Evolutionary conservation across 2,888 invertebrate species (phyloP), one percentile per base, ranked within the genome.

Genomic region (Cheiracanthium punctorium): DNA sequence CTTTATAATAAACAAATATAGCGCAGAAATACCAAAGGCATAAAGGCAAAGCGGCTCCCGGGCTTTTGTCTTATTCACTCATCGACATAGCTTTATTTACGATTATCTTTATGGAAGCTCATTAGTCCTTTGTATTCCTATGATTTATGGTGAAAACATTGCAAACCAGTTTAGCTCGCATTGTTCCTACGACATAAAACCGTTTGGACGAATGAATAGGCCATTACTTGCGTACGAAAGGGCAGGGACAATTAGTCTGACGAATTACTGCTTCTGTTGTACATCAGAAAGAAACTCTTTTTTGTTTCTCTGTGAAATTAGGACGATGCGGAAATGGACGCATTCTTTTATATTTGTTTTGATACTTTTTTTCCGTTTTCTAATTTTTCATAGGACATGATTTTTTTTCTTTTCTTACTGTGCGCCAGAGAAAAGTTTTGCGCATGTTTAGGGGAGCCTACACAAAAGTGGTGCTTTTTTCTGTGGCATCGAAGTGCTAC

Each of bases 241-340:
- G 81, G 67, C 67, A 75, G 72, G 67, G 67, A 67, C 77, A 77
- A 84, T 84, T 84, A 84, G 79, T 77, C 72, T 77, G 64, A 73
- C 37, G 77, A 29, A 30, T 37, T 41, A 48, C 33, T 33, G 52
- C 82, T 76, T 77, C 84, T 84, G 84, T 29, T 73, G 52, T 52
- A 12, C 73, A 77, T 84, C 84, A 84, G 58, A 20, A 67, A 64
- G 72, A 84, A 72, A 65, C 77, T 65, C 73, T 84, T n/a, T 84
- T 77, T 64, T 84, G 84, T 84, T 72, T 64, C 17, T n/a, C n/a
- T n/a, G 29, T 29, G 70, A 64, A 82, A 52, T 37, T 52, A 32
- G 73, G 73, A 67, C 67, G 74, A 48, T 72, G 37, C 7, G 10
- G 10, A 37, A 37, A 4, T 37, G 37, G n/a, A n/a, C n/a, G n/a